Conservation (phyloP, 2,888 invertebrate species). For the Acronicta leporina region DNA sequence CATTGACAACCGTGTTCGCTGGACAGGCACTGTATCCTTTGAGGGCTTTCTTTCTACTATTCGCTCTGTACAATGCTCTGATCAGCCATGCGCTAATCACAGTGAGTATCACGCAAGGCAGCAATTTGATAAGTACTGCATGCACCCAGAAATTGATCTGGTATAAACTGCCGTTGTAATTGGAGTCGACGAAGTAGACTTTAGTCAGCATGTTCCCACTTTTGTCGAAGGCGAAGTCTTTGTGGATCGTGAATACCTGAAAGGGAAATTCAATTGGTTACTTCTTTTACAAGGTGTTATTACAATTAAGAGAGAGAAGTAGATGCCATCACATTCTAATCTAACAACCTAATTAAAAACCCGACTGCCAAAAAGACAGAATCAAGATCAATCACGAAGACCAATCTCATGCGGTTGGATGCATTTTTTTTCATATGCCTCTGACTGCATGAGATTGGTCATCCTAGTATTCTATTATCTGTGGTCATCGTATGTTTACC, state of each 20-base stretch:
- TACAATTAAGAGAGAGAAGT: too few relatives aligned
- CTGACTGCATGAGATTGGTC: too few relatives aligned
- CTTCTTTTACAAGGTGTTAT: not conserved
- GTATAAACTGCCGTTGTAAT: constrained; percentile 90
- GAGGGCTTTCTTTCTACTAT: constrained; percentile 90
- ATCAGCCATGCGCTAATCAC: constrained; percentile 92
- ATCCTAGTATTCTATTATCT: too few relatives aligned
- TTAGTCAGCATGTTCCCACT: constrained; percentile 71
- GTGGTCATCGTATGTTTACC: too few relatives aligned
- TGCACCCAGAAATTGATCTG: constrained; percentile 95
- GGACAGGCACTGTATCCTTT: constrained; percentile 85
- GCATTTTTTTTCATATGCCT: too few relatives aligned
- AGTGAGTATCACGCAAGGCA: constrained; percentile 94
- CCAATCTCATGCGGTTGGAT: too few relatives aligned
- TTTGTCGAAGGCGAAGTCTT: constrained; percentile 75
- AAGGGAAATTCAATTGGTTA: constrained; percentile 51
- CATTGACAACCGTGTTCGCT: constrained; percentile 72
- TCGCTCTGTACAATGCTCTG: constrained; percentile 91
- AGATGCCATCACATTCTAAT: too few relatives aligned
- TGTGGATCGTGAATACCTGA: constrained; percentile 83
- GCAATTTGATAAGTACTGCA: constrained; percentile 93
- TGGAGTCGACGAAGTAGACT: constrained; percentile 87
- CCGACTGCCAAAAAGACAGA: too few relatives aligned
- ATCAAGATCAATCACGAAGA: too few relatives aligned
- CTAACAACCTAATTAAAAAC: too few relatives aligned